Evolutionary conservation across 2,888 invertebrate species (phyloP), one percentile per base, ranked within the genome.

Genomic region (Eledona agricola): DNA sequence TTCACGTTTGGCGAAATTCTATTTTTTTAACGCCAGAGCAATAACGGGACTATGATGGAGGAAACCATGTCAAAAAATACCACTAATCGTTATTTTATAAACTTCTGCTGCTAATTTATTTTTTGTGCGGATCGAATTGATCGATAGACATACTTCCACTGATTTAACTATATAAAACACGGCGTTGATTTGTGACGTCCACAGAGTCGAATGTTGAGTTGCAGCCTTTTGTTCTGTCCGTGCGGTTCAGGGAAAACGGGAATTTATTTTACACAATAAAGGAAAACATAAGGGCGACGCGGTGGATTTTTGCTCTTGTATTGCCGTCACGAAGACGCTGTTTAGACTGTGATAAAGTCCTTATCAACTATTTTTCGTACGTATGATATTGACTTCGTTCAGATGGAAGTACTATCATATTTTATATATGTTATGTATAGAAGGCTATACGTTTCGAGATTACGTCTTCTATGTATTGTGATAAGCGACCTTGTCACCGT

Each of bases 371-470:
- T 50, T 26, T 64, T 72, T 71, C 66, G 66, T 73, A 78, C 78
- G 79, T 74, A 78, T 79, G 79, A 78, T 80, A 79, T 79, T 80
- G 79, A 79, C 80, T 80, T 79, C 79, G 76, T 76, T 75, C 77
- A 77, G 79, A 79, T 78, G 79, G 79, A 75, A 79, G 80, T 79
- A 80, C 79, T 79, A 78, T 79, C 79, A 79, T 79, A 75, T 74
- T 64, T 58, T 47, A 47, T 56, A n/a, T n/a, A 34, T 58, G 45
- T 58, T 54, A 51, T 49, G 52, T 55, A 43, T 51, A 53, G 53
- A 49, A 42, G 53, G 26, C 47, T 28, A 6, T 40, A 37, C 29
- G 29, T 31, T 43, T 31, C 15, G 26, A 53, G 32, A 47, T 34
- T 35, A 31, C 29, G 51, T 54, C 50, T 55, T 54, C 43, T 57